phyloP scores from a whole-genome alignment of 2,888 invertebrate genomes.

The Cistogaster globosa region DNA sequence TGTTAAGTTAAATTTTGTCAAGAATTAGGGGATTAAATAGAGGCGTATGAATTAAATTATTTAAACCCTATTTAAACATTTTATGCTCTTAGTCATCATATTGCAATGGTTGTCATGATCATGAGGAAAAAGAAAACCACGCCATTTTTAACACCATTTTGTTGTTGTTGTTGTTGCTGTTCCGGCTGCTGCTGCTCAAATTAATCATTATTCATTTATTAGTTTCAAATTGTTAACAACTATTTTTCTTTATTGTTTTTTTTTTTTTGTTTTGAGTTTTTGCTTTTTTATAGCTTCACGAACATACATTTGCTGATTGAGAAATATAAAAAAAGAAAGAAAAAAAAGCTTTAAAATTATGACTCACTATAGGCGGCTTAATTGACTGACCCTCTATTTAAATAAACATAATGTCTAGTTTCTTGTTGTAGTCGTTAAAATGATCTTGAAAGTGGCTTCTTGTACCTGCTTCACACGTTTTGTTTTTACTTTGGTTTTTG shows the following conservation, averaged over 20 bases:
- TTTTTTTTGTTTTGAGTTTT: background rate
- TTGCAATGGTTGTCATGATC: slow-evolving; percentile 53
- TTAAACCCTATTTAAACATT: slow-evolving; percentile 56
- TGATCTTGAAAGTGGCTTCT: slow-evolving; percentile 62
- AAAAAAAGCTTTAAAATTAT: slow-evolving; percentile 55
- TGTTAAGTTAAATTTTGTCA: slow-evolving; percentile 34
- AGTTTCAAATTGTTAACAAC: slow-evolving; percentile 61
- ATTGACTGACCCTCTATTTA: slow-evolving; percentile 59
- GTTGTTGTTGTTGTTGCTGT: slow-evolving; percentile 1
- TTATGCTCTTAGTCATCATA: slow-evolving; percentile 61
- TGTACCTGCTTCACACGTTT: slow-evolving; percentile 68
- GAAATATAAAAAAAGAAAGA: slow-evolving; percentile 13
- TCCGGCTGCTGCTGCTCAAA: slow-evolving; percentile 53
- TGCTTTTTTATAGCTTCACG: slow-evolving; percentile 16
- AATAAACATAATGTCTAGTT: slow-evolving; percentile 50
- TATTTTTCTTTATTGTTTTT: slow-evolving; percentile 5
- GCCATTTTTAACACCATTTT: slow-evolving; percentile 62
- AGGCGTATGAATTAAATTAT: slow-evolving; percentile 67
- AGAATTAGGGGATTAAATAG: slow-evolving; percentile 63
- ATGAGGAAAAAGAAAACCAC: slow-evolving; percentile 4
- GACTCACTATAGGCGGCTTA: slow-evolving; percentile 60
- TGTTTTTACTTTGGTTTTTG: background rate
- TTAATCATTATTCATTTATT: slow-evolving; percentile 67
- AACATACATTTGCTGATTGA: slow-evolving; percentile 42
- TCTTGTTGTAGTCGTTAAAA: slow-evolving; percentile 33